Evolutionary conservation across 2,113 vertebrate genomes (phyloP).

Genomic region (Pseudorasbora parva): DNA sequence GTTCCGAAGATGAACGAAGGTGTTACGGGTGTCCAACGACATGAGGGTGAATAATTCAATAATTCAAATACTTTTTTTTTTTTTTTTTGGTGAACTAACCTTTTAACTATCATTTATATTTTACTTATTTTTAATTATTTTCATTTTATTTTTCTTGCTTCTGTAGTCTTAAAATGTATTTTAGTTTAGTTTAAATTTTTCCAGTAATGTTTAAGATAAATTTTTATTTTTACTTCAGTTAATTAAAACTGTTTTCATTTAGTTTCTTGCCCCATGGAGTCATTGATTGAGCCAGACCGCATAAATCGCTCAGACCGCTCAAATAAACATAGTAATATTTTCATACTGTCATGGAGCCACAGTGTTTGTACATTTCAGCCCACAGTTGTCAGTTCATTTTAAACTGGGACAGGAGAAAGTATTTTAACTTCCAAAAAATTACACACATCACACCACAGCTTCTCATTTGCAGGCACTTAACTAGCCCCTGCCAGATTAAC

Average conservation of each 20-base stretch:
- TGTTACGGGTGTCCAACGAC: no score
- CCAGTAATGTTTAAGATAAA: background rate
- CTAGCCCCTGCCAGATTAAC: background rate
- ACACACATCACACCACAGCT: background rate
- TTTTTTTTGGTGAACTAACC: no score
- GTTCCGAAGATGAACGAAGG: no score
- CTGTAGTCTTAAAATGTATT: no score
- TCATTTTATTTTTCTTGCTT: no score
- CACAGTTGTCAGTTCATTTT: background rate
- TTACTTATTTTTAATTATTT: no score
- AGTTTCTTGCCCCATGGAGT: background rate
- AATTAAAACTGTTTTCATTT: background rate
- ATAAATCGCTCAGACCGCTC: background rate
- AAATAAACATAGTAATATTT: conserved; percentile 16
- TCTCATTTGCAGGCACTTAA: background rate
- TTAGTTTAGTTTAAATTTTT: background rate
- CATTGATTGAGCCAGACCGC: background rate
- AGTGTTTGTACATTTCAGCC: conserved; percentile 4
- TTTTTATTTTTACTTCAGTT: background rate
- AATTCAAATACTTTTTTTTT: no score
- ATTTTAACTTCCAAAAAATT: background rate
- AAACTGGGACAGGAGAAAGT: background rate
- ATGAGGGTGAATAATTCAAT: no score
- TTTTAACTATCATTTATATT: no score
- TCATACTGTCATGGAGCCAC: background rate